Evolutionary conservation across 2,888 invertebrate genomes (phyloP).

Genomic region (Eupithecia centaureata): DNA sequence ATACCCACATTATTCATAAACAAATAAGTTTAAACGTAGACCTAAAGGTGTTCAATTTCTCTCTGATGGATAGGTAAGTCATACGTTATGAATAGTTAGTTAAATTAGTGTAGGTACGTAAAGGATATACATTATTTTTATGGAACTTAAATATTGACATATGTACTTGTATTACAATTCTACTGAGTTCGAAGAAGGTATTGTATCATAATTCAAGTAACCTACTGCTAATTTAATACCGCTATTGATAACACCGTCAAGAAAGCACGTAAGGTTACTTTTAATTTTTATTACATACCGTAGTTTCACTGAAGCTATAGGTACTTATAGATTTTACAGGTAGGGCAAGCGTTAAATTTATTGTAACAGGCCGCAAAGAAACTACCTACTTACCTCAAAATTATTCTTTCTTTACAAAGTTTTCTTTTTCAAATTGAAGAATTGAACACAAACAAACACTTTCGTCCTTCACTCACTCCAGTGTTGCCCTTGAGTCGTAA

Average conservation of each 20-base stretch:
- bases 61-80: no score
- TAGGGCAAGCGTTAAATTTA: not conserved
- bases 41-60: not conserved
- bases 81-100: not conserved
- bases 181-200: not conserved
- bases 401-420: no score
- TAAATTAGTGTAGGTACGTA: no score
- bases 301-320: not conserved
- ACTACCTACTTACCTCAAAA: no score
- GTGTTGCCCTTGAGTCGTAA: no score
- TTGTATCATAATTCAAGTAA: no score
- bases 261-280: not conserved
- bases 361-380: not conserved
- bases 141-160: no score
- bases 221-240: not conserved
- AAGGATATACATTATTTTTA: no score
- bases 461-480: not conserved
- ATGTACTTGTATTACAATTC: not conserved
- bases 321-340: not conserved
- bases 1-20: not conserved
- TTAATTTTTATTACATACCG: not conserved
- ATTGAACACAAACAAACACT: not conserved
- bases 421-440: not conserved
- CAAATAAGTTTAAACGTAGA: not conserved
- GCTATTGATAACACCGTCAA: not conserved